phyloP scores from a whole-genome alignment of 2,797 vertebrate species.

The Pseudochromis fuscus region DNA sequence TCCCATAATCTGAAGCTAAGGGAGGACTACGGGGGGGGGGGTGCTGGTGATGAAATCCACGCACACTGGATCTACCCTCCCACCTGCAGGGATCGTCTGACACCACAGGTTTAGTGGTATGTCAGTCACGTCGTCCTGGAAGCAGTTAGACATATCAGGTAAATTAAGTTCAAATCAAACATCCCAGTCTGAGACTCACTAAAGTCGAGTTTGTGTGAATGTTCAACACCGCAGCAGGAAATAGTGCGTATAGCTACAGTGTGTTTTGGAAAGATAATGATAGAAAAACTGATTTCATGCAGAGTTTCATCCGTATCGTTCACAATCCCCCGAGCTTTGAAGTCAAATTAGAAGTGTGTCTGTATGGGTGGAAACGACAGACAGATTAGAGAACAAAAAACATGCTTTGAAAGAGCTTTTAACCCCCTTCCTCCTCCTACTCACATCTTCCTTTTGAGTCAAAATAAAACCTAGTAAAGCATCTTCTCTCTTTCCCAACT shows the following conservation, averaged over 20 bases:
- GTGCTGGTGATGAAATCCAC: conserved; percentile 56
- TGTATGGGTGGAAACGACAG: conserved; percentile 65
- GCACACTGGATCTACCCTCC: conserved; percentile 29
- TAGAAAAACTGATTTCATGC: conserved; percentile 67
- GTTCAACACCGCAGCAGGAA: conserved; percentile 23
- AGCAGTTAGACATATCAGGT: conserved; percentile 13
- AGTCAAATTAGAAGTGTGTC: conserved; percentile 73
- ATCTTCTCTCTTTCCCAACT: conserved; percentile 59
- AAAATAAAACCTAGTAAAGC: conserved; percentile 55
- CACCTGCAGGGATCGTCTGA: conserved; percentile 26
- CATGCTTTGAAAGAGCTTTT: conserved; percentile 53
- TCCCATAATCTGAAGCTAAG: conserved; percentile 73
- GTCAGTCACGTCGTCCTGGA: conserved; percentile 9
- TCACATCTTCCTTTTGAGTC: conserved; percentile 51
- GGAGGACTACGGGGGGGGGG: conserved; percentile 38
- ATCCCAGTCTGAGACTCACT: conserved; percentile 22
- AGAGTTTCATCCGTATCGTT: conserved; percentile 52
- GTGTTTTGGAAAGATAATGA: conserved; percentile 71
- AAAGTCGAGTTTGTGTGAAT: conserved; percentile 17
- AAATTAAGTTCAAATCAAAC: conserved; percentile 40
- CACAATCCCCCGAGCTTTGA: conserved; percentile 67
- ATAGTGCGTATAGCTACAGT: conserved; percentile 18
- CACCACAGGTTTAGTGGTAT: conserved; percentile 19
- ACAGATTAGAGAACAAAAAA: conserved; percentile 64
- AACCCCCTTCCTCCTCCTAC: conserved; percentile 25